phyloP scores from a whole-genome alignment of 2,888 invertebrate species.

The Steromphala cineraria region DNA sequence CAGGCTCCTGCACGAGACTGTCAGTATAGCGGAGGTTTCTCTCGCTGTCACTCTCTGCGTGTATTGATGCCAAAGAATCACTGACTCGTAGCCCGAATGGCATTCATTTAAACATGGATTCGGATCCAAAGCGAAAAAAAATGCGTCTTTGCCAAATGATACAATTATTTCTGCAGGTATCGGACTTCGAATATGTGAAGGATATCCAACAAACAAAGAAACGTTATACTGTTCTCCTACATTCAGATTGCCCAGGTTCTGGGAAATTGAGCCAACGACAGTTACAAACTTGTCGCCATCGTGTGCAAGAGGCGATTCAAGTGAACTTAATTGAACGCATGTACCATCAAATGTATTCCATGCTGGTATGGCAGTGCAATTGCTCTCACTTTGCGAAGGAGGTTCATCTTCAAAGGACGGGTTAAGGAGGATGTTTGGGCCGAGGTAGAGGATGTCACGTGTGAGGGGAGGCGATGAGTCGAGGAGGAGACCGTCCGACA shows the following conservation, averaged over 20 bases:
- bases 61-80: conserved; percentile 31
- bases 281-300: not conserved
- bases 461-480: conserved; percentile 45
- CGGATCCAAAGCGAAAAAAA: conserved; percentile 32
- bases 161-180: conserved; percentile 29
- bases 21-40: not conserved
- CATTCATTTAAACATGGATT: conserved; percentile 27
- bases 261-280: not conserved
- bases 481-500: conserved; percentile 50
- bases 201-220: conserved; percentile 25
- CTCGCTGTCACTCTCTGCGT: not conserved
- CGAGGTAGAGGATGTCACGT: conserved; percentile 29
- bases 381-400: too few relatives aligned
- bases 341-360: conserved; percentile 5
- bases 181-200: conserved; percentile 19
- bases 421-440: conserved; percentile 34
- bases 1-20: not conserved
- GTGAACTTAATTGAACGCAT: not conserved
- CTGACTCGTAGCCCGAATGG: conserved; percentile 19
- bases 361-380: not conserved
- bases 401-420: conserved; percentile 39
- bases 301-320: not conserved
- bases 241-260: not conserved
- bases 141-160: conserved; percentile 25
- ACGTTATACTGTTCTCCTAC: conserved; percentile 12